Base-by-base conservation (phyloP, 92 coral and sea anemone species). In the Metridium senile region DNA sequence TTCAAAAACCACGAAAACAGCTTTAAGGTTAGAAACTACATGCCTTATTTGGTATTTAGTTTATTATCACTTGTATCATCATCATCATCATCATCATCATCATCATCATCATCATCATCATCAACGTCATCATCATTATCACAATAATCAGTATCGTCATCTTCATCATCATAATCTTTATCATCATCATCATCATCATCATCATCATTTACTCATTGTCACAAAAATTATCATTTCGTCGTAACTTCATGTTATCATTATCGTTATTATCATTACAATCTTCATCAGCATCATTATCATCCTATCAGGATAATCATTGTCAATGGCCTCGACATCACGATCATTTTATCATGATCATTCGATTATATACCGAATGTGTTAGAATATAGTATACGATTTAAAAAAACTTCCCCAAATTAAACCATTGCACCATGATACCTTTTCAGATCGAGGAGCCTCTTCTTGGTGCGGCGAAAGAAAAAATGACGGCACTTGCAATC, bases 1-100 rank as follows among this genome's bases (percentile, higher is more conserved):
- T 96, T 92, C 71, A 96, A 93, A 83, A 96, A 96, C 61, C 99
- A 96, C 61, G 99, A 96, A 69, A 96, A 96, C 80, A 96, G 99
- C 81, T 96, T 87, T 74, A 96, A 96, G 98, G 99, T 95, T 75
- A 33, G 89, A 68, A 16, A 17, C 9, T 43, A 10, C 10, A 17
- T 18, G 21, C 23, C 9, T 21, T 54, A 54, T 54, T 16, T 39
- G 6, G 13, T 39, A 4, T 13, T 39, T 39, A 39, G 6, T 39
- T 39, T 39, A 39, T 39, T 13, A 39, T 39, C 49, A 6, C 13
- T 39, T 39, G 49, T 13, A 39, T 39, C 49, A 39, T 65, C 34
- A 13, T 39, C 49, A 39, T 13, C 8, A 39, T 39, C 49, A 39
- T 39, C 49, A 39, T 39, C 49, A 13, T 39, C 49, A 39, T 13